Conservation (phyloP, 2,888 invertebrate species). For the Ceraclea dissimilis region DNA sequence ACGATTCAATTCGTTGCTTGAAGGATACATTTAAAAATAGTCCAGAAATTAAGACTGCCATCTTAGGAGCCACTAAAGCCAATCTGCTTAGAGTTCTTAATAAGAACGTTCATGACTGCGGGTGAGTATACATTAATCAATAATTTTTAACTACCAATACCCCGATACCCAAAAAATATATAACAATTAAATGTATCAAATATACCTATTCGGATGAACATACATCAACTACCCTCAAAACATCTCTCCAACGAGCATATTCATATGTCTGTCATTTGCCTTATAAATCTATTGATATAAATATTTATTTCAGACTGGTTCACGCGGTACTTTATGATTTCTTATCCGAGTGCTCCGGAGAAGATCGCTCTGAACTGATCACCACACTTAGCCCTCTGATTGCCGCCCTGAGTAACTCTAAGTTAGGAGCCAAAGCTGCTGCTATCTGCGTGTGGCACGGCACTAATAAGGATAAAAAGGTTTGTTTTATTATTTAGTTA, state of each 20-base stretch:
- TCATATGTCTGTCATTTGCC: too few species aligned
- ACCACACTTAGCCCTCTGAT: constrained; percentile 61
- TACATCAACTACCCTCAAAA: too few species aligned
- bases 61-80: constrained; percentile 62
- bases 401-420: constrained; percentile 61
- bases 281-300: too few species aligned
- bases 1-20: constrained; percentile 60
- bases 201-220: too few species aligned
- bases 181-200: too few species aligned
- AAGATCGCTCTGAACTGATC: constrained; percentile 69
- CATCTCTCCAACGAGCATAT: too few species aligned
- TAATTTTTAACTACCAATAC: background rate
- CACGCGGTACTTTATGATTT: constrained; percentile 80
- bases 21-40: constrained; percentile 63
- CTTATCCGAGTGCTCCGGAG: constrained; percentile 61
- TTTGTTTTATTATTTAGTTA: constrained; percentile 40
- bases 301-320: constrained; percentile 64
- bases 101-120: constrained; percentile 62
- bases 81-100: constrained; percentile 65
- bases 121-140: constrained; percentile 33
- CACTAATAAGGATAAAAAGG: constrained; percentile 69
- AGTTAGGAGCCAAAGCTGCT: constrained; percentile 74
- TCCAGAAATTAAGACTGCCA: constrained; percentile 63
- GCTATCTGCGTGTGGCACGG: constrained; percentile 85
- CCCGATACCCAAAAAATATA: too few species aligned